Base-by-base conservation (phyloP, 2,797 vertebrate species). In the Sebastes paucispinis region DNA sequence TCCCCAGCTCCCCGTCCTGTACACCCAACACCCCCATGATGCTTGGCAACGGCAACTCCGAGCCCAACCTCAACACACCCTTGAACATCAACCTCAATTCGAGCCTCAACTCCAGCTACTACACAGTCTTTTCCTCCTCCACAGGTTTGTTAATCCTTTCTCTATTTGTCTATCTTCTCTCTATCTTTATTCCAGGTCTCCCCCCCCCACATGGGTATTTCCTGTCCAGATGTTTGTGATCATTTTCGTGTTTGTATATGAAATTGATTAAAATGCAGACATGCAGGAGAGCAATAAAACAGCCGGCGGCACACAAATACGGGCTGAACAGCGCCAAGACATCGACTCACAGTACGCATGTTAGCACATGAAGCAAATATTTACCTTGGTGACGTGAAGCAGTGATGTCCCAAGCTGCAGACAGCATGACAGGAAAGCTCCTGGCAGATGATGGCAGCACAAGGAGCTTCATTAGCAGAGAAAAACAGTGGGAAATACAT, bases 1-100 rank as follows among this genome's bases (percentile, higher is more conserved):
- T 94, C 14, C 96, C 97, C 25, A 96, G 96, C 85, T 98, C 98
- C 0, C 97, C 98, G 1, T 93, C 95, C 5, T 98, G 97, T 1
- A 94, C 96, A 0, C 97, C 97, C 24, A 97, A 90, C 88, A 95
- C 95, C 0, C 97, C 96, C 76, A 96, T 95, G 0, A 89, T 95
- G 70, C 95, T 96, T 83, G 97, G 96, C 92, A 95, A 96, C 0
- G 95, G 96, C 4, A 95, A 94, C 88, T 97, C 97, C 0, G 98
- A 98, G 58, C 94, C 96, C 36, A 90, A 96, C 27, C 91, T 98
- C 79, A 97, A 96, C 88, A 94, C 81, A 8, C 57, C 83, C 0
- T 50, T 91, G 36, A 95, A 88, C 80, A 91, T 92, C 77, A 94
- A 95, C 55, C 89, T 97, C 83, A 97, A 95, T 87, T 93, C 95